phyloP scores from a whole-genome alignment of 2,113 vertebrate species.

The Solenodon paradoxus region DNA sequence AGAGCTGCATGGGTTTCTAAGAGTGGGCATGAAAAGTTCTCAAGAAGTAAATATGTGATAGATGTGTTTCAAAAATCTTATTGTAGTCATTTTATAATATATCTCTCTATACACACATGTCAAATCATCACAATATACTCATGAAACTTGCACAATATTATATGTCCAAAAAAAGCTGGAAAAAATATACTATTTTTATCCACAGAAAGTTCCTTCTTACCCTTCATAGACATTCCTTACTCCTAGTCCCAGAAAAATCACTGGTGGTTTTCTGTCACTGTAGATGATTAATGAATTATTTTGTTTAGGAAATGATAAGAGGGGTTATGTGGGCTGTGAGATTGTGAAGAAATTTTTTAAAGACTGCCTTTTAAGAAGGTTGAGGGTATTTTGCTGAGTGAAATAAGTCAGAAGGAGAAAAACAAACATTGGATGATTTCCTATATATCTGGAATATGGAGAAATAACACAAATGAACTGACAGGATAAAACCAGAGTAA shows the following conservation, averaged over 20 bases:
- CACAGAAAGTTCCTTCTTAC: background rate
- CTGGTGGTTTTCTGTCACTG: background rate
- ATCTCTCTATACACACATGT: background rate
- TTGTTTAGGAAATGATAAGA: constrained; percentile 3
- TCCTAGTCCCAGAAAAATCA: background rate
- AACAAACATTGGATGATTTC: too few species aligned
- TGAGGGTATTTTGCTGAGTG: too few species aligned
- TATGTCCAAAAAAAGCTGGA: background rate
- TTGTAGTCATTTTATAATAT: background rate
- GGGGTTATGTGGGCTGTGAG: background rate
- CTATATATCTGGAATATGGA: too few species aligned
- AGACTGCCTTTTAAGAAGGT: too few species aligned
- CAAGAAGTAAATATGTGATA: too few species aligned
- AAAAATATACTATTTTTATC: background rate
- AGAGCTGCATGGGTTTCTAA: too few species aligned
- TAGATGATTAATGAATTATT: background rate
- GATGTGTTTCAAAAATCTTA: background rate
- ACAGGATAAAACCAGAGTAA: too few species aligned
- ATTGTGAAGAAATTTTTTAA: background rate
- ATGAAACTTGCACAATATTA: background rate
- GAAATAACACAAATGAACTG: too few species aligned
- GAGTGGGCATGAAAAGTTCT: background rate
- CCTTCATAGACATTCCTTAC: background rate
- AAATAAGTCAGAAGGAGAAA: too few species aligned
- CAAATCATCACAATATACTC: background rate